Percentiles rank a stretch among this genome's conserved stretches.
Evolutionary conservation across 2,113 vertebrate genomes (phyloP).

Genomic region (Lasiurus cinereus): DNA sequence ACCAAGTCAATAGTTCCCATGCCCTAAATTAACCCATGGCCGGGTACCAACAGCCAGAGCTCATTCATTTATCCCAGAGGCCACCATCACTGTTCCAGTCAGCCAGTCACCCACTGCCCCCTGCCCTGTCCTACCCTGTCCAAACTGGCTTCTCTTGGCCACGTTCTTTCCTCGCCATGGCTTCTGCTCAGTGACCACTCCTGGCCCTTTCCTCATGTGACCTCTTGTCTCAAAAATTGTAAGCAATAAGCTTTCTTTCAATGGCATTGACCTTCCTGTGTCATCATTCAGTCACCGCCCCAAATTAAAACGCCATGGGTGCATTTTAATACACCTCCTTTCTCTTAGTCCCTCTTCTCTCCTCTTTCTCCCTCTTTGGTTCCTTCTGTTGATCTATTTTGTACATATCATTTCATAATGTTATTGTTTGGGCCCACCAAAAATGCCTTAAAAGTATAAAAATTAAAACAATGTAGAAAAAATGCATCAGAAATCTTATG

Average conservation of each 20-base stretch:
- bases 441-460: background rate
- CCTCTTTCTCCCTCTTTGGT: background rate
- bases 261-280: background rate
- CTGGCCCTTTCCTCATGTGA: fast-evolving
- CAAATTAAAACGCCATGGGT: background rate
- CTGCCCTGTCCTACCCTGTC: background rate
- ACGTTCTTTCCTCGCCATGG: background rate
- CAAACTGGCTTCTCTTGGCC: background rate
- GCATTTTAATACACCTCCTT: background rate
- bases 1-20: background rate
- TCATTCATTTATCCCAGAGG: background rate
- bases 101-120: fast-evolving
- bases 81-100: fast-evolving
- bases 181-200: background rate
- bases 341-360: background rate
- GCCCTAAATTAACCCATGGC: background rate
- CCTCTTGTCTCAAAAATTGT: background rate
- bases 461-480: background rate
- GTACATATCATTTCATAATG: background rate
- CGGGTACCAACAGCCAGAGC: background rate
- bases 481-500: background rate
- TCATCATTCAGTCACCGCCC: background rate
- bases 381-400: background rate
- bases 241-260: background rate
- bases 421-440: slow-evolving; percentile 27